Evolutionary conservation across 2,797 vertebrate species (phyloP).

Genomic region (Clarias fuscus): DNA sequence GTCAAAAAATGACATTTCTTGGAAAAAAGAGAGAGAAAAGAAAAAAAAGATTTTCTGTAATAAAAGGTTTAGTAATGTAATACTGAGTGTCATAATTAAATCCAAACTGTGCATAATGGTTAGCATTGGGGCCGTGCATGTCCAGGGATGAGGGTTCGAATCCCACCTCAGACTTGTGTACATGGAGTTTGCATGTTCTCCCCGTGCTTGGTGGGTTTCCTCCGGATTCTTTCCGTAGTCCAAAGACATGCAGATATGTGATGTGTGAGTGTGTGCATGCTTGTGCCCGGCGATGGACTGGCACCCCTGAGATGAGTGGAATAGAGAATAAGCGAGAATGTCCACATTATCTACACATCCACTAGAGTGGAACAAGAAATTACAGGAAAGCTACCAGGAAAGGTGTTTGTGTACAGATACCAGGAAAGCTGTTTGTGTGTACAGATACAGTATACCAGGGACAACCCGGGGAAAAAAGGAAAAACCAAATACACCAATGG

Average conservation of each 20-base stretch:
- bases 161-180: too few relatives aligned
- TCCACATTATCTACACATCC: conserved; percentile 2
- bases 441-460: neutral
- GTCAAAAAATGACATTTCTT: neutral
- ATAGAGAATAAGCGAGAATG: neutral
- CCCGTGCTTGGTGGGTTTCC: too few relatives aligned
- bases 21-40: too few relatives aligned
- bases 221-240: too few relatives aligned
- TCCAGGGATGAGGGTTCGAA: too few relatives aligned
- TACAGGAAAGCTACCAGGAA: neutral
- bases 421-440: neutral
- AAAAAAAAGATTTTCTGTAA: neutral
- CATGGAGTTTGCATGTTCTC: too few relatives aligned
- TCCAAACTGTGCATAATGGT: neutral
- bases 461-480: neutral
- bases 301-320: too few relatives aligned
- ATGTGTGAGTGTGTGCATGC: too few relatives aligned
- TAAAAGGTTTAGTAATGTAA: neutral
- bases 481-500: neutral
- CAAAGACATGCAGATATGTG: too few relatives aligned
- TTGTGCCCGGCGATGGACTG: too few relatives aligned
- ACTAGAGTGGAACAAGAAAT: neutral
- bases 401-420: neutral
- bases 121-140: too few relatives aligned
- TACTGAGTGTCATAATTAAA: neutral